Percentiles rank a stretch among this genome's conserved stretches.
Conservation (phyloP, 2,797 vertebrate genomes). For the Crypturellus tataupa region DNA sequence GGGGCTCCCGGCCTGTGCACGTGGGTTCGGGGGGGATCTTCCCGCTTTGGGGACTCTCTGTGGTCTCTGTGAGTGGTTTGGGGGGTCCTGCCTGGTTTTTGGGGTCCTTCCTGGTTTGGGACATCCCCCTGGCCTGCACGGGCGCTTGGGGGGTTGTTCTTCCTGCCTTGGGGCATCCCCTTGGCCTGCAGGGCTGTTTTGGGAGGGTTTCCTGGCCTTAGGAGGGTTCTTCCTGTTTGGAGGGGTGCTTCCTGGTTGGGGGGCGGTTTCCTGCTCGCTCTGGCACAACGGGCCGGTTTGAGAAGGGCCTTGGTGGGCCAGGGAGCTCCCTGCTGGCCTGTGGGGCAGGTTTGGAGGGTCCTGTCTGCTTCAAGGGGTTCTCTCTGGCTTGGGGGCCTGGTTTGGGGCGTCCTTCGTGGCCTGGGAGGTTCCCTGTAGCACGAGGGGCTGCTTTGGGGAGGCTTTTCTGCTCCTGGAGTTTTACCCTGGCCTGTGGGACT, state of each 20-base stretch:
- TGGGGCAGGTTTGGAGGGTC: background rate
- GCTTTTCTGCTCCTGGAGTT: background rate
- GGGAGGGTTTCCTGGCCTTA: too few relatives aligned
- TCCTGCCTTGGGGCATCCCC: too few relatives aligned
- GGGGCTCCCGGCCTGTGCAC: rapidly evolving
- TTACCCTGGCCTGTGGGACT: background rate
- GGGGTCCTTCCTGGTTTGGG: background rate
- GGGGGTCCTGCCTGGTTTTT: background rate
- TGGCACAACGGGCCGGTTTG: background rate
- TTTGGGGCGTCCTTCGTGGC: background rate
- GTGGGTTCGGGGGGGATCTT: background rate
- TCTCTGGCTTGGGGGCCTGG: background rate
- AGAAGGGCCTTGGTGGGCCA: background rate
- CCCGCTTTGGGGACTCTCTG: background rate
- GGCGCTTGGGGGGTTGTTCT: background rate
- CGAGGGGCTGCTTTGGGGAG: background rate
- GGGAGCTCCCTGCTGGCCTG: background rate
- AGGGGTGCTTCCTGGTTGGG: too few relatives aligned
- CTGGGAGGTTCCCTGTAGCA: background rate
- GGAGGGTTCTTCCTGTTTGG: too few relatives aligned
- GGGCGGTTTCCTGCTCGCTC: background rate
- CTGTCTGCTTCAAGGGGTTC: background rate
- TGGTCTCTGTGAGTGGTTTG: background rate
- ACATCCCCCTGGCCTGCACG: background rate
- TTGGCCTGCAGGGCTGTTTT: background rate